A percentile compares a stretch with the other conserved stretches of the same genome.
Evolutionary conservation across 2,113 vertebrate genomes (phyloP).

Genomic region (Pterocles gutturalis): DNA sequence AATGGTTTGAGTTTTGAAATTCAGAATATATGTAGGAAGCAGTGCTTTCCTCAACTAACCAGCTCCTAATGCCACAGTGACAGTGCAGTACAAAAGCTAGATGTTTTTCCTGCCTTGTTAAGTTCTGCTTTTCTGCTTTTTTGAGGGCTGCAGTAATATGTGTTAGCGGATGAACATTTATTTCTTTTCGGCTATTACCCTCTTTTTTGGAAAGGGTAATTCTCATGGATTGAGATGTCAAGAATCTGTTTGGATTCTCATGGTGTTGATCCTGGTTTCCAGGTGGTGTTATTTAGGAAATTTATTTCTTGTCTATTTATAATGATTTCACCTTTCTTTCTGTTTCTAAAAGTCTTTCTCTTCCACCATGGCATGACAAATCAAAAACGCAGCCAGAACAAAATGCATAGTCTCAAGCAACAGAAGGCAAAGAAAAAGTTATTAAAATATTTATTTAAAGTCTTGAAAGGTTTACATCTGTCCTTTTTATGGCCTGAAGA

Average conservation of each 20-base stretch:
- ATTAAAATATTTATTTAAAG: not conserved
- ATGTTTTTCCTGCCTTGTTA: not conserved
- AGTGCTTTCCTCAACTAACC: not conserved
- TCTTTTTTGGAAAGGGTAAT: not conserved
- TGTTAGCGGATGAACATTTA: not conserved
- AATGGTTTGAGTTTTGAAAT: not conserved
- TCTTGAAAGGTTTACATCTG: not conserved
- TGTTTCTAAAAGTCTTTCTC: not conserved
- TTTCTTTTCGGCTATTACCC: not conserved
- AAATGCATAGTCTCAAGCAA: not conserved
- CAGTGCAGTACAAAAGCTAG: not conserved
- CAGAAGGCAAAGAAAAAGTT: not conserved
- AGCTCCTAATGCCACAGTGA: not conserved
- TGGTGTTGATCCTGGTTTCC: not conserved
- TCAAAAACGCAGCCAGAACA: not conserved
- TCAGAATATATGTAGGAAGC: not conserved
- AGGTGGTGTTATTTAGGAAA: not conserved
- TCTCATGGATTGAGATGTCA: not conserved
- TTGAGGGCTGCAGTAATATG: not conserved
- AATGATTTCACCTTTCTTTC: not conserved
- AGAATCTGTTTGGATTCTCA: not conserved
- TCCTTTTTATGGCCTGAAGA: not conserved
- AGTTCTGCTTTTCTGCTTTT: not conserved
- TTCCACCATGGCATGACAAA: not conserved
- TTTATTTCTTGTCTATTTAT: not conserved